A percentile compares a stretch with the other conserved stretches of the same genome.
phyloP scores from a whole-genome alignment of 2,888 invertebrate species.

The Trichacis sp. region DNA sequence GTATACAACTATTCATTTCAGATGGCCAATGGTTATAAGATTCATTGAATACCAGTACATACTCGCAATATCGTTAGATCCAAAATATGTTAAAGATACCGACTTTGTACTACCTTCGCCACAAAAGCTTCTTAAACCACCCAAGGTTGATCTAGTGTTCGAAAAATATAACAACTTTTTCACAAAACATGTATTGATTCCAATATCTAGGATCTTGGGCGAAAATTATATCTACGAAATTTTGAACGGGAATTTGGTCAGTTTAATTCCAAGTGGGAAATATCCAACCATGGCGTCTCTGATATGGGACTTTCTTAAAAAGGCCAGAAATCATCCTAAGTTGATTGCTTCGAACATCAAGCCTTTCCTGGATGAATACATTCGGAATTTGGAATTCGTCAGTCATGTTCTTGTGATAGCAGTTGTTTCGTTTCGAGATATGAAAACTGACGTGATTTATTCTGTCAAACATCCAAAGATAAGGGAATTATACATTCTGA shows the following conservation, averaged over 20 bases:
- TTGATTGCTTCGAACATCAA: conserved; percentile 1
- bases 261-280: neutral
- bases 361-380: neutral
- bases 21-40: neutral
- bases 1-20: neutral
- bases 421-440: conserved; percentile 8
- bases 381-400: conserved; percentile 27
- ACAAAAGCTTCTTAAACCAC: neutral
- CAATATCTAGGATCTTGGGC: conserved; percentile 24
- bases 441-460: conserved; percentile 3
- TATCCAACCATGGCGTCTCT: conserved; percentile 42
- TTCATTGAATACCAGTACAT: neutral
- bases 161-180: conserved; percentile 3
- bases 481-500: neutral
- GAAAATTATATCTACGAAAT: conserved; percentile 23
- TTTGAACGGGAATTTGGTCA: conserved; percentile 17
- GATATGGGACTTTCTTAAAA: conserved; percentile 23
- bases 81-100: neutral
- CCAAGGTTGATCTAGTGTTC: neutral
- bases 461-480: neutral
- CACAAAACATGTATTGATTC: conserved; percentile 12
- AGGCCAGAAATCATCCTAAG: conserved; percentile 16
- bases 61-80: neutral
- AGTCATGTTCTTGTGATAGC: conserved; percentile 36
- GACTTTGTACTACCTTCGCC: neutral